These are phyloP conservation scores for Conus canariensis DNA, from an alignment of 2,888 invertebrate genomes.

Conservation along the genomic window DNA sequence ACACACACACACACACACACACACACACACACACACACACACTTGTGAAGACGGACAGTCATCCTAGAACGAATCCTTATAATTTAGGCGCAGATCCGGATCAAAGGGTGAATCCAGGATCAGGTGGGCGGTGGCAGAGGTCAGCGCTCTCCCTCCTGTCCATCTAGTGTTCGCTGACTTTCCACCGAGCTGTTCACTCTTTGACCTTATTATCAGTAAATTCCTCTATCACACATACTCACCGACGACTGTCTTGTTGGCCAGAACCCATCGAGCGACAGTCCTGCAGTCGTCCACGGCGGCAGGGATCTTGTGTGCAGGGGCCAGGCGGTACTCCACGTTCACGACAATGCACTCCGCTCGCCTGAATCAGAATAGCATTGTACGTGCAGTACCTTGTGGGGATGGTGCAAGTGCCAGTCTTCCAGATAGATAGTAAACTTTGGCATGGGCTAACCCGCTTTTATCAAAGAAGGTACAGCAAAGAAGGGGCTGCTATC, in stretches of 20 bases:
- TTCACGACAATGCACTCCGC: constrained; percentile 44
- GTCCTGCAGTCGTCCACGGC: constrained; percentile 48
- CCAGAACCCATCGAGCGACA: constrained; percentile 47
- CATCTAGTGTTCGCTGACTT: too few species aligned
- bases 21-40: constrained; percentile 20
- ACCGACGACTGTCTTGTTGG: constrained; percentile 44
- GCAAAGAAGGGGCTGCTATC: too few species aligned
- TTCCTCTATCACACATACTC: too few species aligned
- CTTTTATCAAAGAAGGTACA: too few species aligned
- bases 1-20: constrained; percentile 21
- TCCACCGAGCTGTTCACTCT: too few species aligned
- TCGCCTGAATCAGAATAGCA: background rate
- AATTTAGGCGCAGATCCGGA: background rate
- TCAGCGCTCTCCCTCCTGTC: too few species aligned
- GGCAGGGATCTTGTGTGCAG: constrained; percentile 41
- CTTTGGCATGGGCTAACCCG: too few species aligned
- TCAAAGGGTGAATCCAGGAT: background rate
- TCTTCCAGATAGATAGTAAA: too few species aligned
- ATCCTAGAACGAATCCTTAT: background rate
- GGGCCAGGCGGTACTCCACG: constrained; percentile 50
- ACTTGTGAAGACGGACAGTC: background rate
- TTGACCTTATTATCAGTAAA: too few species aligned
- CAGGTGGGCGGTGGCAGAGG: too few species aligned
- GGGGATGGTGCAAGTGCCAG: too few species aligned
- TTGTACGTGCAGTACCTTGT: too few species aligned